Conservation (phyloP, 2,113 vertebrate genomes). For the Silurus meridionalis region DNA sequence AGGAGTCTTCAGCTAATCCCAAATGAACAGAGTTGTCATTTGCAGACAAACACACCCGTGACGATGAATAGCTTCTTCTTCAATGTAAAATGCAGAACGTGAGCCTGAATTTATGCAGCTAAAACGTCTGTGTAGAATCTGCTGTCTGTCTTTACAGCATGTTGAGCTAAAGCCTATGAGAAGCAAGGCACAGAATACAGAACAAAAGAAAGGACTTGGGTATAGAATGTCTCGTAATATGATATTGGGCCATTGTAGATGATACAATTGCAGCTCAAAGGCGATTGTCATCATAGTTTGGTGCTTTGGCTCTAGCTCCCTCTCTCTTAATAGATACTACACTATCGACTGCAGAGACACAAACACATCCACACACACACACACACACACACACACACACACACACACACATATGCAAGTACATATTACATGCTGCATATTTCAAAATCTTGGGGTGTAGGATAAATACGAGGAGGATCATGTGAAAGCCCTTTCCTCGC, state of each 20-base stretch:
- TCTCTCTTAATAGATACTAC: conserved; percentile 29
- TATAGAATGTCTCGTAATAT: conserved; percentile 40
- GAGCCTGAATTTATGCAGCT: neutral
- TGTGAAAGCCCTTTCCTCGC: conserved; percentile 7
- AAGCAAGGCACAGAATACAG: conserved; percentile 12
- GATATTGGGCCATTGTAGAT: conserved; percentile 43
- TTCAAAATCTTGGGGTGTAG: neutral
- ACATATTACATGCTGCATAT: neutral
- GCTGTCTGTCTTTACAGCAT: conserved; percentile 16
- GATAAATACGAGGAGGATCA: conserved; percentile 16
- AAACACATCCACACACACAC: conserved; percentile 7
- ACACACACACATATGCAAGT: conserved; percentile 6
- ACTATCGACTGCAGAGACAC: neutral
- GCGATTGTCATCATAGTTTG: conserved; percentile 34
- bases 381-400: conserved; percentile 7
- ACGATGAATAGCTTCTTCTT: conserved; percentile 6
- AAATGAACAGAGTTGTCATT: conserved; percentile 5
- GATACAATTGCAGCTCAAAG: conserved; percentile 48
- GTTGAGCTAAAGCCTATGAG: conserved; percentile 19
- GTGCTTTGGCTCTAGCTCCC: neutral
- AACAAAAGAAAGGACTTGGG: conserved; percentile 13
- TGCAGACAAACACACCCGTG: conserved; percentile 19
- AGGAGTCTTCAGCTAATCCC: conserved; percentile 15
- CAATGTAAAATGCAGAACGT: conserved; percentile 1
- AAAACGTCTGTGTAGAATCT: neutral